These are phyloP conservation scores for Sceloporus tristichus DNA, from an alignment of 2,113 vertebrate genomes.

Conservation along the genomic window DNA sequence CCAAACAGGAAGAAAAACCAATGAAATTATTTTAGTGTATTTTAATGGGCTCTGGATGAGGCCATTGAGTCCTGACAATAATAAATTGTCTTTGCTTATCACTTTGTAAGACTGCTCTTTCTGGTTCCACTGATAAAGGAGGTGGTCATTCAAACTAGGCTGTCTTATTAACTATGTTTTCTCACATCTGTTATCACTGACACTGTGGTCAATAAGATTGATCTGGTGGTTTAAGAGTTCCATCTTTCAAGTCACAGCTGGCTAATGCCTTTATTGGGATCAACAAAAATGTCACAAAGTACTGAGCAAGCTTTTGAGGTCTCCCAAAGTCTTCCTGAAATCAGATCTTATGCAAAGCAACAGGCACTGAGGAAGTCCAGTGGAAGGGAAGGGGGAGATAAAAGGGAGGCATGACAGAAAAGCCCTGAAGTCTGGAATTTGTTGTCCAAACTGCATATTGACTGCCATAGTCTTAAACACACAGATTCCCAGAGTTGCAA, in stretches of 20 bases:
- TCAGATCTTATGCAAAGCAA: constrained; percentile 3
- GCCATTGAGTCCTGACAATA: background rate
- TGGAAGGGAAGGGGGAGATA: background rate
- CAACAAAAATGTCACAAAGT: background rate
- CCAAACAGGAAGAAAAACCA: background rate
- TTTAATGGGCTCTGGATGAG: background rate
- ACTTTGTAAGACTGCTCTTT: background rate
- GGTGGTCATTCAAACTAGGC: constrained; percentile 8
- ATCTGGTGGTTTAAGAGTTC: background rate
- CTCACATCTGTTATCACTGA: background rate
- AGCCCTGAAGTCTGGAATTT: background rate
- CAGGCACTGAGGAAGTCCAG: background rate
- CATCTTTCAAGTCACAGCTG: background rate
- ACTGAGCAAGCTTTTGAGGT: background rate
- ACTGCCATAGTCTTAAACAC: too few relatives aligned
- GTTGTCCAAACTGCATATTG: background rate
- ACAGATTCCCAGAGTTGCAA: too few relatives aligned
- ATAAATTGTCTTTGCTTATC: constrained; percentile 34
- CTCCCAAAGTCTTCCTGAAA: background rate
- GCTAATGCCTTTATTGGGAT: background rate
- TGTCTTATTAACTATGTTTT: constrained; percentile 12
- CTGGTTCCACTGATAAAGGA: constrained; percentile 31
- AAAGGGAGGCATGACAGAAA: background rate
- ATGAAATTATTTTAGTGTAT: background rate
- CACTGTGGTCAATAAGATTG: constrained; percentile 1